Percentiles rank a stretch among this genome's conserved stretches.
phyloP scores from a whole-genome alignment of 2,888 invertebrate genomes.

The Opisthograptis luteolata region DNA sequence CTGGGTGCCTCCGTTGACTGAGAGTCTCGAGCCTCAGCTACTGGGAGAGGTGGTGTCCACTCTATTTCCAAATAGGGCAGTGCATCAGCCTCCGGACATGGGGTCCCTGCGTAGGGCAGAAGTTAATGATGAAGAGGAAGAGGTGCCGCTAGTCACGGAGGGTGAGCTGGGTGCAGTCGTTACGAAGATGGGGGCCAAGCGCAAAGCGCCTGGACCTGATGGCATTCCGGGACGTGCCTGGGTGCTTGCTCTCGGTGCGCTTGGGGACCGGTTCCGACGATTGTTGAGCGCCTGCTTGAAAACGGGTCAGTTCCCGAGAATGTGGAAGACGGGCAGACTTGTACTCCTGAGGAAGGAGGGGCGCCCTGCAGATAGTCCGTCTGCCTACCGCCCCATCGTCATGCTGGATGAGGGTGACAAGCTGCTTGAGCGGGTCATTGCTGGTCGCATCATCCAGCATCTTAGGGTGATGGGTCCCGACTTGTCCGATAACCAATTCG shows the following conservation, averaged over 20 bases:
- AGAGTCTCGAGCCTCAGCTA: neutral
- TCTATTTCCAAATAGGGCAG: neutral
- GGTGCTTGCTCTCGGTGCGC: neutral
- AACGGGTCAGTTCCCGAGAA: neutral
- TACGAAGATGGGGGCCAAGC: neutral
- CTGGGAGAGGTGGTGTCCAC: neutral
- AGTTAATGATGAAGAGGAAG: neutral
- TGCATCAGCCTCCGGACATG: neutral
- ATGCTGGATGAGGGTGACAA: conserved; percentile 3
- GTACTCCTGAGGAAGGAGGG: neutral
- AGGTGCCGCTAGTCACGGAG: neutral
- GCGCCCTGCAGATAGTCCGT: conserved; percentile 1
- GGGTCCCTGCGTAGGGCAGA: neutral
- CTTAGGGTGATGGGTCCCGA: no score
- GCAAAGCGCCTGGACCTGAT: neutral
- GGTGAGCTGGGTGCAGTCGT: neutral
- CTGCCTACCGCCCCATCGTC: conserved; percentile 1
- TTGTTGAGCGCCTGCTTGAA: neutral
- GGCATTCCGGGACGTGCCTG: neutral
- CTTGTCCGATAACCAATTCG: neutral
- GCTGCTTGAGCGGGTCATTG: conserved; percentile 1
- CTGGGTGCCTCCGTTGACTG: conserved; percentile 15
- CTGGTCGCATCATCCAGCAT: no score
- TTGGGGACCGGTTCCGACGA: neutral
- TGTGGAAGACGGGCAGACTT: neutral